Evolutionary conservation across 1,140 invertebrate species (phyloP).

Genomic region (Lasioglossum albipes): DNA sequence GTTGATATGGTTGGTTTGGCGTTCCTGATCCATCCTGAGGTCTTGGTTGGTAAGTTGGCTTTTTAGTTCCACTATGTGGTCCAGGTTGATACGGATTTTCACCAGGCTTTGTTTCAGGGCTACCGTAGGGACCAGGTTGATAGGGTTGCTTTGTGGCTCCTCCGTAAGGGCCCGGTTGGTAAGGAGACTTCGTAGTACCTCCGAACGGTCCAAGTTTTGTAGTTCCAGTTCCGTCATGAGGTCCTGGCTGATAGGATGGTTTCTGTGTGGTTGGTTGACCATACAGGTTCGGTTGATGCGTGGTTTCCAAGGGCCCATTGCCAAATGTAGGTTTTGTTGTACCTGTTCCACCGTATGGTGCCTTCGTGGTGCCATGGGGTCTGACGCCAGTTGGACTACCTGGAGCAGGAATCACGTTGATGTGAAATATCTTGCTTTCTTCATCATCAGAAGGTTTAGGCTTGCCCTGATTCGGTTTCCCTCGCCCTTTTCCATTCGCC

Average conservation of each 20-base stretch:
- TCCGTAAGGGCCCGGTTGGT: not conserved
- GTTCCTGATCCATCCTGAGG: not conserved
- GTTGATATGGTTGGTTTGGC: not conserved
- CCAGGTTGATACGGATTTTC: too few relatives aligned
- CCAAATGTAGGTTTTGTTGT: not conserved
- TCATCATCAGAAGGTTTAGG: not conserved
- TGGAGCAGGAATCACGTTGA: constrained; percentile 20
- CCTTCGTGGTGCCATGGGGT: not conserved
- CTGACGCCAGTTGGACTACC: not conserved
- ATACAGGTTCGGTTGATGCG: not conserved
- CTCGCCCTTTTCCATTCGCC: not conserved
- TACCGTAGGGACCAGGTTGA: not conserved
- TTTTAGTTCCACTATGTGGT: too few relatives aligned
- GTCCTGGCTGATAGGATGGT: not conserved
- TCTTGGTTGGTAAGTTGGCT: not conserved
- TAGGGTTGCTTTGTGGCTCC: not conserved
- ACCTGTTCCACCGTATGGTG: not conserved
- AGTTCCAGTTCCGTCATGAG: not conserved
- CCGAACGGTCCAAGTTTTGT: too few relatives aligned
- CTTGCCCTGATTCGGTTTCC: too few relatives aligned
- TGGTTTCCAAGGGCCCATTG: not conserved
- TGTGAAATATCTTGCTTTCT: constrained; percentile 29
- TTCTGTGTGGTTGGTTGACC: not conserved
- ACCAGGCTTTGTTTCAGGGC: not conserved
- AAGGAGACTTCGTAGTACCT: not conserved